A percentile compares a stretch with the other conserved stretches of the same genome.
These are phyloP conservation scores for Zygaena filipendulae DNA, from an alignment of 2,888 invertebrate genomes.

Conservation along the genomic window DNA sequence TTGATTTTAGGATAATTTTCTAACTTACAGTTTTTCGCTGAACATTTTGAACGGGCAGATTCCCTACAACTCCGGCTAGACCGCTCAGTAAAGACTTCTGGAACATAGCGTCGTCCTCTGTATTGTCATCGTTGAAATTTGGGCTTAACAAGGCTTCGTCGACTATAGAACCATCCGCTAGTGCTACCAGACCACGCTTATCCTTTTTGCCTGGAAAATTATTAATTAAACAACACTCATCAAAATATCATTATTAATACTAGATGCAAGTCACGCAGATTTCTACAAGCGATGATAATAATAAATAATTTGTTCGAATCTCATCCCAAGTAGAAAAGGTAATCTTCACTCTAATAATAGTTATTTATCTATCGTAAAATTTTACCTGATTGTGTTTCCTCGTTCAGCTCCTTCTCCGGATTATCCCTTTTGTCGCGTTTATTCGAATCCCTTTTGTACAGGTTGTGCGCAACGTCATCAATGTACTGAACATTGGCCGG, in stretches of 20 bases:
- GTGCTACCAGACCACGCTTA: conserved; percentile 73
- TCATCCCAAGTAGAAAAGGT: too few relatives aligned
- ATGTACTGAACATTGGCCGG: conserved; percentile 73
- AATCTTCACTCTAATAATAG: too few relatives aligned
- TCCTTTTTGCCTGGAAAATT: conserved; percentile 62
- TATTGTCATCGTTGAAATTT: conserved; percentile 30
- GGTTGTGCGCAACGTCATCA: conserved; percentile 61
- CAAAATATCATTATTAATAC: too few relatives aligned
- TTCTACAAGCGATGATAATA: too few relatives aligned
- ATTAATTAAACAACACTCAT: too few relatives aligned
- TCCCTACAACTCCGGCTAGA: conserved; percentile 76
- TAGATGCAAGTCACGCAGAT: too few relatives aligned
- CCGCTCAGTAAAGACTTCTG: conserved; percentile 71
- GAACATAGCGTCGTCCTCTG: conserved; percentile 45
- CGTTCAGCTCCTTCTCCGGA: conserved; percentile 47
- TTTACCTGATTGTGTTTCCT: conserved; percentile 33
- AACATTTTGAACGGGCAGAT: conserved; percentile 67
- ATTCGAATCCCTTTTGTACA: conserved; percentile 59
- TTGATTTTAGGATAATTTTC: too few relatives aligned
- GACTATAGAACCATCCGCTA: conserved; percentile 75
- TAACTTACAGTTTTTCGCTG: conserved; percentile 70
- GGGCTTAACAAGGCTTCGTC: conserved; percentile 70
- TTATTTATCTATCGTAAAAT: too few relatives aligned
- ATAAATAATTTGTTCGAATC: too few relatives aligned
- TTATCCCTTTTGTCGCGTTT: conserved; percentile 60